Conservation (phyloP, 2,113 vertebrate genomes). For the Cepphus grylle region DNA sequence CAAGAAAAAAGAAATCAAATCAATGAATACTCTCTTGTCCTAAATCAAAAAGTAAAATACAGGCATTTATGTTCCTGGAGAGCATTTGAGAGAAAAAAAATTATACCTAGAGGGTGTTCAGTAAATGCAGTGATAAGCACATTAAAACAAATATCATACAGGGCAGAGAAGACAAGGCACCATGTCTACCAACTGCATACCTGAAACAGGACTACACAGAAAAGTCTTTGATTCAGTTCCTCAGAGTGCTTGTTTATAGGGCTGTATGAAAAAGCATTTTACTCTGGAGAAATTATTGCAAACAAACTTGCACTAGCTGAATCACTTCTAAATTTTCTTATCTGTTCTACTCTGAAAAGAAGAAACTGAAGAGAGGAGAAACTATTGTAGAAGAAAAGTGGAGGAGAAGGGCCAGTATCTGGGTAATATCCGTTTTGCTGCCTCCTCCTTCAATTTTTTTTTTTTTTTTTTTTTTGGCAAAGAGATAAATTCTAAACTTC, state of each 20-base stretch:
- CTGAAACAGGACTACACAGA: background rate
- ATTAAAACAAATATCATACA: background rate
- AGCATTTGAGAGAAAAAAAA: background rate
- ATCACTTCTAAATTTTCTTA: background rate
- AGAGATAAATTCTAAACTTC: background rate
- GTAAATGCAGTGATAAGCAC: background rate
- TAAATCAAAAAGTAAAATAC: background rate
- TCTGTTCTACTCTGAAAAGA: background rate
- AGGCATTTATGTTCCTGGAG: background rate
- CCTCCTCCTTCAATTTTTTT: background rate
- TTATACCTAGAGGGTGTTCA: background rate
- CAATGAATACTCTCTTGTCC: background rate
- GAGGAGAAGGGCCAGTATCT: background rate
- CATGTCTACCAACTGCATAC: background rate
- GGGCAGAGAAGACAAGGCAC: background rate
- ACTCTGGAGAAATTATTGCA: background rate
- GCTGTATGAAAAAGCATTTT: background rate
- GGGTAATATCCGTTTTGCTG: background rate
- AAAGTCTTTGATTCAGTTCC: background rate
- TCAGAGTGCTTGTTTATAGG: background rate
- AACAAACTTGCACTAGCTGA: background rate
- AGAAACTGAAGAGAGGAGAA: background rate
- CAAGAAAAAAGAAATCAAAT: background rate
- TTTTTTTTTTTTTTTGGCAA: background rate
- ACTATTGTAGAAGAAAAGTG: background rate